Evolutionary conservation across 2,113 vertebrate genomes (phyloP), one percentile per base, ranked within the genome.

Genomic region (Machaerirhynchus nigripectus): DNA sequence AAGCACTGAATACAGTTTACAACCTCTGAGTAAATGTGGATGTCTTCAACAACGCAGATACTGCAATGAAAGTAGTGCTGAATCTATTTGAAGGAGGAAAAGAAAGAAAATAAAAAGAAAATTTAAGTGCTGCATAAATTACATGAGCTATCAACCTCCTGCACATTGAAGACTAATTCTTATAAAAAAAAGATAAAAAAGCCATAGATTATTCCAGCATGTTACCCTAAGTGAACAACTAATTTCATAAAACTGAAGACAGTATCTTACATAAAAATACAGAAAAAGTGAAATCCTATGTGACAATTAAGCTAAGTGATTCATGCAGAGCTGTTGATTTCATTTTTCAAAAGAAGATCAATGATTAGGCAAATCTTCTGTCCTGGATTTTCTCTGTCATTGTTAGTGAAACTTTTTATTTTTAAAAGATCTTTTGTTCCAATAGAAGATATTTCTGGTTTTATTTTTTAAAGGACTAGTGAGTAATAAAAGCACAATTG

Each of bases 301-400:
- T 91, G 74, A 75, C 5, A 6, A 91, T 95, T 95, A 92, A 84
- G 37, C 60, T 87, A 95, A 97, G 89, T 87, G 91, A 95, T 96
- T 96, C 91, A 79, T 91, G 39, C 15, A 31, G 63, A 63, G 83
- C 46, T 82, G 31, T 78, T 93, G 68, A 92, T 93, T 84, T 92
- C 46, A 95, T 97, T 94, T 94, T 96, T 69, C 67, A 85, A 87
- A 90, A 89, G 59, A 82, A 93, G 59, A 96, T 93, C 70, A 89
- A 87, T 56, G 53, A 89, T 86, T 59, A 81, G 35, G 28, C 49
- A 89, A 80, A 83, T 80, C 27, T 89, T 81, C 57, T 70, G 4
- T 57, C 83, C 74, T 75, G 19, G 56, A 90, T 77, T 90, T 67
- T 87, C 46, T 77, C 35, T 76, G 50, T 71, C 84, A 87, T 44